Base-by-base conservation (phyloP, 2,888 invertebrate genomes). In the Drosophila anomalata region DNA sequence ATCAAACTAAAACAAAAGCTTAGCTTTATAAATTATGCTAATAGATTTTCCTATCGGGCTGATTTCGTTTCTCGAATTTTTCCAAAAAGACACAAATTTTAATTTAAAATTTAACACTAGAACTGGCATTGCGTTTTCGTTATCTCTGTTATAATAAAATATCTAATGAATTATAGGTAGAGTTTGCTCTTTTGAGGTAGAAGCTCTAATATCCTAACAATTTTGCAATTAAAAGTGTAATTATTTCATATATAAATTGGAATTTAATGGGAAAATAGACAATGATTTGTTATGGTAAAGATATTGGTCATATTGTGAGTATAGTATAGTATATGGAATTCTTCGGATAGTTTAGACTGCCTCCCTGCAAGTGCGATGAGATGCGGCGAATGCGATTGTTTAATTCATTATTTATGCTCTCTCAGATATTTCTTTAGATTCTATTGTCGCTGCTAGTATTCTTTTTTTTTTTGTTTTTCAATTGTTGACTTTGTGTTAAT, bases 401-500 rank as follows among this genome's bases (percentile, higher is more conserved):
- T 57, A 44, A 24, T 60, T 67, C 53, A 36, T 68, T 58, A 57
- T 68, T 60, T 72, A 33, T 73, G 56, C 24, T 68, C 68, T 59
- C 68, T 68, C 59, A 67, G 67, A 56, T 51, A 58, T 68, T 42
- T 53, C 59, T 59, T 60, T 41, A 50, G 70, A 67, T 67, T 67
- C 29, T 12, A 39, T 36, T 61, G 69, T 61, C 31, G 61, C 48
- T 62, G 59, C 11, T 22, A 48, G 53, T 63, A 20, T 14, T 36
- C 61, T 44, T 44, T 55, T 48, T 66, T 46, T 24, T 24, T 6
- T 67, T 47, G 20, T 33, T 24, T n/a, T 36, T 46, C 48, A 41
- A 41, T 48, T 57, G 31, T 56, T 42, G 5, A 2, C 26, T 46
- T 63, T 58, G 80, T 47, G 69, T 71, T 78, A 82, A 82, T 79